Percentiles rank a stretch among this genome's conserved stretches.
phyloP scores from a whole-genome alignment of 2,113 vertebrate genomes.

The Myodes glareolus region DNA sequence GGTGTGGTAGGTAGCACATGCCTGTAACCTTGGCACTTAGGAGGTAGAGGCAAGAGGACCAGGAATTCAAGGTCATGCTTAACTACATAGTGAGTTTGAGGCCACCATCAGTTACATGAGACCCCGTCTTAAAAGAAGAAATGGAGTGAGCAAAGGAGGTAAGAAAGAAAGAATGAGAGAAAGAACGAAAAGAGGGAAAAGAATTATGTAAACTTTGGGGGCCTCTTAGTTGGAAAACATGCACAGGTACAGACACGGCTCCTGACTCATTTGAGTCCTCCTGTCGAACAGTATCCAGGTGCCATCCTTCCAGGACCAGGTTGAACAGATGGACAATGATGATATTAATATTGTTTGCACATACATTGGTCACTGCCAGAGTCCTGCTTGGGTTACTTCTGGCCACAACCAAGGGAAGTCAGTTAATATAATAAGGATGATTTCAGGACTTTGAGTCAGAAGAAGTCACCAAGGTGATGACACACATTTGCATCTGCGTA shows the following conservation, averaged over 20 bases:
- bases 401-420: background rate
- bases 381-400: background rate
- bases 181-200: background rate
- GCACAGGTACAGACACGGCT: fast-evolving
- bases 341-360: background rate
- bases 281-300: background rate
- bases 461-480: background rate
- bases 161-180: background rate
- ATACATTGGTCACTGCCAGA: background rate
- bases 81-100: background rate
- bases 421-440: background rate
- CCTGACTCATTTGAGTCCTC: background rate
- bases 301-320: background rate
- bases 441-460: background rate
- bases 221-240: background rate
- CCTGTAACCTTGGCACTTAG: background rate
- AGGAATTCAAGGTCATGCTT: background rate
- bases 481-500: background rate
- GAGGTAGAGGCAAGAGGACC: background rate
- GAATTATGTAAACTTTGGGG: background rate
- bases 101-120: background rate
- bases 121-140: background rate
- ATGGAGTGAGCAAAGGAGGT: too few relatives aligned
- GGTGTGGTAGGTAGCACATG: background rate
- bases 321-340: fast-evolving